Conservation (phyloP, 1,140 invertebrate genomes). For the Sinella curviseta region DNA sequence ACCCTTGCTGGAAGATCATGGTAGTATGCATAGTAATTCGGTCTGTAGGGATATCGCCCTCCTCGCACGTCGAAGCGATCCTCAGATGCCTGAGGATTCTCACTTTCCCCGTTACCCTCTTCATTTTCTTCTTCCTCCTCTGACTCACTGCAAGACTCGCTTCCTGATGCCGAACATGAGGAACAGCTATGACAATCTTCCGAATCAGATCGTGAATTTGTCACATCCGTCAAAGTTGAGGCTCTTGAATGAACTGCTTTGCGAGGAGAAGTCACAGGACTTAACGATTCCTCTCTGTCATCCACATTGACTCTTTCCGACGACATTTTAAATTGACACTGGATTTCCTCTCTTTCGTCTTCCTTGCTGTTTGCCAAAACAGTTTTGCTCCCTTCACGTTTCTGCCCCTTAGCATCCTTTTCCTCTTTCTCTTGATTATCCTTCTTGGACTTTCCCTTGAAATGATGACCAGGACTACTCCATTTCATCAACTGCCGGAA, state of each 20-base stretch:
- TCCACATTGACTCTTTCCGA: background rate
- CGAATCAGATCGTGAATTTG: background rate
- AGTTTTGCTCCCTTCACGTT: background rate
- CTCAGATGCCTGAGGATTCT: background rate
- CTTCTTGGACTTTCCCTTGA: slow-evolving; percentile 4
- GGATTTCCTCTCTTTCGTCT: background rate
- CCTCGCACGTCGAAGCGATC: background rate
- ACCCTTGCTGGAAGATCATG: background rate
- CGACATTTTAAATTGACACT: slow-evolving; percentile 1
- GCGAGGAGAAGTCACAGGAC: background rate
- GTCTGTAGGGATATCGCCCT: background rate
- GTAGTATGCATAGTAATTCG: slow-evolving; percentile 5
- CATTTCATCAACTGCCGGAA: slow-evolving; percentile 45
- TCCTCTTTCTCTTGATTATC: background rate
- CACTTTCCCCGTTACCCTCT: background rate
- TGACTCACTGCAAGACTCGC: background rate
- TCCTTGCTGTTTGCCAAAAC: background rate
- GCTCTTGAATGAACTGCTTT: background rate
- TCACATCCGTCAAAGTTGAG: background rate
- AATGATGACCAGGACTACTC: slow-evolving; percentile 36
- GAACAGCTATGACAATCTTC: background rate
- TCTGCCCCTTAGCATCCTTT: background rate
- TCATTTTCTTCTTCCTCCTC: background rate
- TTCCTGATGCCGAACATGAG: background rate
- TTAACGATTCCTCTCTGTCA: background rate